Percentiles rank a stretch among this genome's conserved stretches.
Evolutionary conservation across 2,888 invertebrate genomes (phyloP).

Genomic region (Calliopum simillimum): DNA sequence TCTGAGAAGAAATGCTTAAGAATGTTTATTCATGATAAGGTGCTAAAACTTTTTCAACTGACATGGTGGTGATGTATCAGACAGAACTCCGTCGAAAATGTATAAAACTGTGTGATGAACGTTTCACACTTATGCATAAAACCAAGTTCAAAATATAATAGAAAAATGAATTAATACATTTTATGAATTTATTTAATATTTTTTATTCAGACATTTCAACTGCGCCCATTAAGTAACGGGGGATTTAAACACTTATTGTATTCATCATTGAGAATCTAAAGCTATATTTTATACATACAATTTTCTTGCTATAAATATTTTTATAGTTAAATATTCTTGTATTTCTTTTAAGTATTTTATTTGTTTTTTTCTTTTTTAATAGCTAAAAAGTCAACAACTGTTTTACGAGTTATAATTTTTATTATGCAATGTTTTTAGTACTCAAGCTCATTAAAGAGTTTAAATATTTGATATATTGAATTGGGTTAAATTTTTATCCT

Average conservation of each 20-base stretch:
- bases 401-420: constrained; percentile 9
- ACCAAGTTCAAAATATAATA: constrained; percentile 35
- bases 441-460: neutral
- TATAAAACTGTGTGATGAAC: too few species aligned
- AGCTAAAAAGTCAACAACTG: constrained; percentile 25
- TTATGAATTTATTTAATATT: constrained; percentile 1
- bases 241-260: constrained; percentile 2
- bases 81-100: too few species aligned
- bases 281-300: constrained; percentile 23
- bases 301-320: too few species aligned
- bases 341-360: too few species aligned
- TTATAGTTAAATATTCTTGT: too few species aligned
- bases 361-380: constrained; percentile 10
- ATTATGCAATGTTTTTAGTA: neutral
- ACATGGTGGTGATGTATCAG: too few species aligned
- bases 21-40: too few species aligned
- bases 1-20: too few species aligned
- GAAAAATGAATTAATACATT: constrained; percentile 41
- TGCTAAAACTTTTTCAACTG: too few species aligned
- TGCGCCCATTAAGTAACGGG: too few species aligned
- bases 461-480: neutral
- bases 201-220: constrained; percentile 31
- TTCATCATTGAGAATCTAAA: neutral
- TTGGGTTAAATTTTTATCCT: neutral
- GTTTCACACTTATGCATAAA: too few species aligned